phyloP scores from a whole-genome alignment of 2,888 invertebrate species.

The Anorthoa munda region DNA sequence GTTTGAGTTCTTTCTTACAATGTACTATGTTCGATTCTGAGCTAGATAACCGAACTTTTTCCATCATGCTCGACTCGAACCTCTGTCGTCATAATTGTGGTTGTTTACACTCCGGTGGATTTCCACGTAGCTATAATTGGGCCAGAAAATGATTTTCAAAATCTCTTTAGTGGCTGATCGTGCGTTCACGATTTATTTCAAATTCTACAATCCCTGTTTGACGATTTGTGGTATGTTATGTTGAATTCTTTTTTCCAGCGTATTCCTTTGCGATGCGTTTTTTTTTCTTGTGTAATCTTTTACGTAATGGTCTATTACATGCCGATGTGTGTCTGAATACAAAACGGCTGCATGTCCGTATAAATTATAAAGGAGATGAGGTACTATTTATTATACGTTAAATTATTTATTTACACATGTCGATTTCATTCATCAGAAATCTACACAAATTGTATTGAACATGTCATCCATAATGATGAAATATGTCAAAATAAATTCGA shows the following conservation, averaged over 20 bases:
- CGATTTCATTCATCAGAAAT: neutral
- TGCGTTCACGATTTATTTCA: conserved; percentile 62
- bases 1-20: conserved; percentile 24
- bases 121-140: conserved; percentile 80
- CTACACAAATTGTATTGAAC: neutral
- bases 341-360: conserved; percentile 16
- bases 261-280: conserved; percentile 43
- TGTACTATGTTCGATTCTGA: conserved; percentile 53
- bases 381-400: conserved; percentile 8
- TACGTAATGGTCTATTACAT: conserved; percentile 46
- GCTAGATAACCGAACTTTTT: conserved; percentile 66
- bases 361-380: conserved; percentile 15
- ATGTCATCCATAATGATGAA: neutral
- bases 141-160: conserved; percentile 75
- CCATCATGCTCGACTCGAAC: conserved; percentile 68
- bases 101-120: conserved; percentile 81
- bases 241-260: conserved; percentile 57
- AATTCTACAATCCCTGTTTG: conserved; percentile 53
- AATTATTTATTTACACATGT: conserved; percentile 7
- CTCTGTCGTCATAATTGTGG: conserved; percentile 75
- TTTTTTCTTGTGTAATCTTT: conserved; percentile 33
- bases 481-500: conserved; percentile 33
- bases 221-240: conserved; percentile 61
- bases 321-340: conserved; percentile 19
- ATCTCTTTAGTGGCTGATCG: conserved; percentile 70